These are phyloP conservation scores for Tricholaema leucomelas DNA, from an alignment of 2,113 vertebrate species.

Conservation along the genomic window DNA sequence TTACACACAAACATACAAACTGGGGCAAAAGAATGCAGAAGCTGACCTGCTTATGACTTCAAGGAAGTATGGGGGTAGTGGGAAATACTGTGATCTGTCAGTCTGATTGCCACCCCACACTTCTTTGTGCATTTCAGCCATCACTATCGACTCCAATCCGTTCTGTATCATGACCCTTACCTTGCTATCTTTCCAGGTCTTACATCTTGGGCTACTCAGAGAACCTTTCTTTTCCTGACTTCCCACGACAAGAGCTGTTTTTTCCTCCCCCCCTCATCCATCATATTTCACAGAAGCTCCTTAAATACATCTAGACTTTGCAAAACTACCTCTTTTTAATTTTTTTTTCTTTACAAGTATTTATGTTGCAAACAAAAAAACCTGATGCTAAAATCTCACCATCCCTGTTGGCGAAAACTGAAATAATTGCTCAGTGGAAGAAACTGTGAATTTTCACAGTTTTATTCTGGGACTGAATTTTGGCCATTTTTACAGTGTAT, in stretches of 20 bases:
- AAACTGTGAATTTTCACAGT: conserved; percentile 70
- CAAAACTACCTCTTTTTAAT: conserved; percentile 60
- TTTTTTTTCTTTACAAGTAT: conserved; percentile 49
- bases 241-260: conserved; percentile 32
- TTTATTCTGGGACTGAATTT: conserved; percentile 70
- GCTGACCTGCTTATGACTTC: conserved; percentile 37
- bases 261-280: conserved; percentile 62
- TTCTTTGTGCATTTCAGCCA: conserved; percentile 4
- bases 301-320: conserved; percentile 60
- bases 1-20: not conserved
- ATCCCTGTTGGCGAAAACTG: conserved; percentile 63
- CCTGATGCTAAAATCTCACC: conserved; percentile 70
- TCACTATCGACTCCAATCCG: not conserved
- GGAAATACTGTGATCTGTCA: conserved; percentile 25
- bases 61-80: conserved; percentile 10
- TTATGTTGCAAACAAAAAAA: conserved; percentile 69
- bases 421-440: conserved; percentile 70
- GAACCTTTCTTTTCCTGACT: conserved; percentile 44
- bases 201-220: not conserved
- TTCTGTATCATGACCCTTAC: conserved; percentile 9
- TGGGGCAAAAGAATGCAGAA: not conserved
- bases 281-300: conserved; percentile 62
- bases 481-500: conserved; percentile 58
- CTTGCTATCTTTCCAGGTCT: conserved; percentile 17
- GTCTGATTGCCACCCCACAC: conserved; percentile 32